These are phyloP conservation scores for Sisor rabdophorus DNA, from an alignment of 2,113 vertebrate genomes.

Conservation along the genomic window DNA sequence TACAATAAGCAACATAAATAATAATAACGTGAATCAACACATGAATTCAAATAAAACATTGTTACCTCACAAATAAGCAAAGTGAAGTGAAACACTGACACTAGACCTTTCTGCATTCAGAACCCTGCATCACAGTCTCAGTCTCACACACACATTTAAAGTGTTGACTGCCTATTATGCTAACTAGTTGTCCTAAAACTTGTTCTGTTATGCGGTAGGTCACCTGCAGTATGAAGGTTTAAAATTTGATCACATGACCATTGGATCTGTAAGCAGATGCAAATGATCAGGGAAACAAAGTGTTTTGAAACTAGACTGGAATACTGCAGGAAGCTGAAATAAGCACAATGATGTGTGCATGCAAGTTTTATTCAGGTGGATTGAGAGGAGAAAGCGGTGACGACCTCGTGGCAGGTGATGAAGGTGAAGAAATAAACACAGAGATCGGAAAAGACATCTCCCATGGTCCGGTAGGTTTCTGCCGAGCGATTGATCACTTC, in stretches of 20 bases:
- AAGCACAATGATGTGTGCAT: neutral
- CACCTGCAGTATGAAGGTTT: neutral
- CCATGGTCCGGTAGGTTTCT: slow-evolving; percentile 97
- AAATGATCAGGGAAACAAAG: neutral
- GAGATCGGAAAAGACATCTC: slow-evolving; percentile 94
- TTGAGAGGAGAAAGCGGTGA: slow-evolving; percentile 75
- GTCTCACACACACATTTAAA: neutral
- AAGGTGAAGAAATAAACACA: slow-evolving; percentile 97
- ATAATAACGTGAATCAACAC: neutral
- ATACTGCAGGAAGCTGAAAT: neutral
- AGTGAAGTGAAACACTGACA: neutral
- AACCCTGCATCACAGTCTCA: neutral
- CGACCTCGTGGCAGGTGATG: slow-evolving; percentile 86
- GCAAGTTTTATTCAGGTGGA: slow-evolving; percentile 23
- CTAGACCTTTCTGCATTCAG: neutral
- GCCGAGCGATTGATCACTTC: slow-evolving; percentile 95
- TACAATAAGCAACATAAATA: slow-evolving; percentile 34
- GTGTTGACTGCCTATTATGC: neutral
- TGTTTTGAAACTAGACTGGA: neutral
- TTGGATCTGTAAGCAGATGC: neutral
- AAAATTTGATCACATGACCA: neutral
- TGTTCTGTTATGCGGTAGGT: neutral
- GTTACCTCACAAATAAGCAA: slow-evolving; percentile 45
- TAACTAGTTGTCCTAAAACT: neutral
- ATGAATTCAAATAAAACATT: slow-evolving; percentile 46